phyloP scores from a whole-genome alignment of 2,888 invertebrate genomes.

The Brenthis daphne region DNA sequence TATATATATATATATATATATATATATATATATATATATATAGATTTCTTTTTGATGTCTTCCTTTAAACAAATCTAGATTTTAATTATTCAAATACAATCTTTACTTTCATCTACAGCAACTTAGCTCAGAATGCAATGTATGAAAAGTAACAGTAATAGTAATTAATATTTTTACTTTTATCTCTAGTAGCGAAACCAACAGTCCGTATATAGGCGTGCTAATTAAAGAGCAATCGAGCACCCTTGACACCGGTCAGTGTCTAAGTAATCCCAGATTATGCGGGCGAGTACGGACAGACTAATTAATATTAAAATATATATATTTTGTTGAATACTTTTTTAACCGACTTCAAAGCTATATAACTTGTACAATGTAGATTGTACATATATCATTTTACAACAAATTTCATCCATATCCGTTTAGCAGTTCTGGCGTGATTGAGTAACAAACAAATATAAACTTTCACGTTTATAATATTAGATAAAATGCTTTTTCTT shows the following conservation, averaged over 20 bases:
- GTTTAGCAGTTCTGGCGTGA: no score
- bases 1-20: no score
- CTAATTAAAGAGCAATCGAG: slow-evolving; percentile 39
- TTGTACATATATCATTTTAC: no score
- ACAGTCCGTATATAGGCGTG: slow-evolving; percentile 13
- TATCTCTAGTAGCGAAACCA: slow-evolving; percentile 4
- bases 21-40: no score
- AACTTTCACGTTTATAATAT: no score
- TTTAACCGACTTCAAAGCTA: not conserved
- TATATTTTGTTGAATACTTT: not conserved
- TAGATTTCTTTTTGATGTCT: no score
- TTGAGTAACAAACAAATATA: no score
- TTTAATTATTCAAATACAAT: no score
- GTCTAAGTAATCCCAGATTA: slow-evolving; percentile 38
- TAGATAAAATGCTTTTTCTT: no score
- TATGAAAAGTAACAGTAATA: slow-evolving; percentile 2
- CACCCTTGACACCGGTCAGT: slow-evolving; percentile 39
- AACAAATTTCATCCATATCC: no score
- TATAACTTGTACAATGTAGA: no score
- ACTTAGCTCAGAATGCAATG: not conserved
- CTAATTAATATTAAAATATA: not conserved
- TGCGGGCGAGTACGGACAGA: slow-evolving; percentile 34
- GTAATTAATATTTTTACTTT: slow-evolving; percentile 2
- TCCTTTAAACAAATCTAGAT: no score
- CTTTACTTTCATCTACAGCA: not conserved